phyloP scores from a whole-genome alignment of 2,113 vertebrate species.

The Lutjanus erythropterus region DNA sequence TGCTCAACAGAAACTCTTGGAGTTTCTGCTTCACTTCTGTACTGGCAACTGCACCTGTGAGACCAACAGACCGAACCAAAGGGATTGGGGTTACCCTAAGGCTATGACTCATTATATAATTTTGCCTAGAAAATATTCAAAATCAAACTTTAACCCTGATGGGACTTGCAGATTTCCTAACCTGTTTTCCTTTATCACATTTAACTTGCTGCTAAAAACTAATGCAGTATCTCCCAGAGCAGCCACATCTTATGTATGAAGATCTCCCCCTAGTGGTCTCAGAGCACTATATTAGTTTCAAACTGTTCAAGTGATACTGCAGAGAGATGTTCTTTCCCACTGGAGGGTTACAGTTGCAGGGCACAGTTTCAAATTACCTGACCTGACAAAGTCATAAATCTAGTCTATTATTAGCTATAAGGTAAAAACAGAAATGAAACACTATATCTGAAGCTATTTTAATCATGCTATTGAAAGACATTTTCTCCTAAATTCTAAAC shows the following conservation, averaged over 20 bases:
- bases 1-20: conserved; percentile 99
- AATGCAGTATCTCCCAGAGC: background rate
- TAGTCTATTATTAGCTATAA: conserved; percentile 73
- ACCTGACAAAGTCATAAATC: conserved; percentile 73
- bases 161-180: background rate
- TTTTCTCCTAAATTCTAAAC: conserved; percentile 51
- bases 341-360: conserved; percentile 70
- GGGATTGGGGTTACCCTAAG: conserved; percentile 75
- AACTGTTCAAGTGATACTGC: conserved; percentile 46
- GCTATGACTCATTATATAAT: conserved; percentile 21
- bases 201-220: background rate
- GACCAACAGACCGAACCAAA: conserved; percentile 73
- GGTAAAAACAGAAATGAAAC: conserved; percentile 78
- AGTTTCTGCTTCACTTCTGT: conserved; percentile 99
- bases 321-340: conserved; percentile 60
- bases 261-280: conserved; percentile 84
- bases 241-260: conserved; percentile 74
- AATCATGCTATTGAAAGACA: conserved; percentile 56
- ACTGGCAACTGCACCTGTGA: conserved; percentile 96
- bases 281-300: conserved; percentile 25
- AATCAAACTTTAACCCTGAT: background rate
- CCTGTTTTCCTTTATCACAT: background rate
- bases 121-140: background rate
- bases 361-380: conserved; percentile 73
- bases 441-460: conserved; percentile 67